phyloP scores from a whole-genome alignment of 2,888 invertebrate species.

The Gnatocerus cornutus region DNA sequence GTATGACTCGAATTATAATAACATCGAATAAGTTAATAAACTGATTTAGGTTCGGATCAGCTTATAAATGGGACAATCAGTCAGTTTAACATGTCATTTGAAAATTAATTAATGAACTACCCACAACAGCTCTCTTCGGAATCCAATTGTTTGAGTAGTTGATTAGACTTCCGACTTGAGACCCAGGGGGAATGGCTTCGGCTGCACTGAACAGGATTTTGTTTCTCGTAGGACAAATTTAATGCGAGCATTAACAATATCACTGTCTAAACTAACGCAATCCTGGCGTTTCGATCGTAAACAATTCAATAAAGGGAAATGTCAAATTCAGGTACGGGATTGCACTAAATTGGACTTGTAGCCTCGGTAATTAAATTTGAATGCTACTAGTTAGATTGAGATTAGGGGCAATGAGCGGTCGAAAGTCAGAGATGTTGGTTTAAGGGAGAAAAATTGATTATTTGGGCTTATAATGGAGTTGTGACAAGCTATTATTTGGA shows the following conservation, averaged over 20 bases:
- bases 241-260: slow-evolving; percentile 21
- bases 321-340: slow-evolving; percentile 19
- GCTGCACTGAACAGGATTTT: slow-evolving; percentile 10
- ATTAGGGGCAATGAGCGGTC: slow-evolving; percentile 5
- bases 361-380: slow-evolving; percentile 34
- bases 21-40: too few relatives aligned
- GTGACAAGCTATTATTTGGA: slow-evolving; percentile 1
- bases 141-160: slow-evolving; percentile 34
- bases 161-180: slow-evolving; percentile 18
- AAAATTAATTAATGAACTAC: slow-evolving; percentile 35
- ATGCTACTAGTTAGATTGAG: slow-evolving; percentile 16
- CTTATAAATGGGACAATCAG: neutral
- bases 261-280: neutral
- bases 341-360: slow-evolving; percentile 26
- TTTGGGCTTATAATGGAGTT: neutral
- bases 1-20: too few relatives aligned
- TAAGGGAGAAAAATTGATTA: slow-evolving; percentile 13
- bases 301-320: slow-evolving; percentile 25
- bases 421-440: slow-evolving; percentile 2
- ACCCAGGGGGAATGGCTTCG: slow-evolving; percentile 12
- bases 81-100: slow-evolving; percentile 24
- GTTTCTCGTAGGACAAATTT: slow-evolving; percentile 12
- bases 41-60: too few relatives aligned
- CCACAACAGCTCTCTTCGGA: slow-evolving; percentile 15
- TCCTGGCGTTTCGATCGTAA: slow-evolving; percentile 21